Percentiles rank a stretch among this genome's conserved stretches.
Evolutionary conservation across 2,113 vertebrate genomes (phyloP).

Genomic region (Dissostichus mawsoni): DNA sequence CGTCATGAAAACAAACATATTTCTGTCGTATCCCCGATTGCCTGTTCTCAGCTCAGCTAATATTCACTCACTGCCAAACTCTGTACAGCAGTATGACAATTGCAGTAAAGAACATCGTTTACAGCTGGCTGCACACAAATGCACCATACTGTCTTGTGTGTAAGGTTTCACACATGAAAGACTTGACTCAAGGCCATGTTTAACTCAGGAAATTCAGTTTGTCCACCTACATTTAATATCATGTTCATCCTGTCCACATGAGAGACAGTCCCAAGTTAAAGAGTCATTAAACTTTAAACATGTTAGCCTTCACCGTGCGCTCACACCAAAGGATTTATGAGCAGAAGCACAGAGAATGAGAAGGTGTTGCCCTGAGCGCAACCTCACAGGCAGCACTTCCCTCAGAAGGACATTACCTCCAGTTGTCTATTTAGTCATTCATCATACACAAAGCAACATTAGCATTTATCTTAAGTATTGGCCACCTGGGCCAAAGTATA

Average conservation of each 20-base stretch:
- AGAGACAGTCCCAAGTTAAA: background rate
- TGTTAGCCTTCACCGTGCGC: background rate
- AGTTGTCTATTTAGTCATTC: background rate
- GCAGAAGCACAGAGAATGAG: background rate
- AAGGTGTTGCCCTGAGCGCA: background rate
- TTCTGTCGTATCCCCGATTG: slow-evolving; percentile 7
- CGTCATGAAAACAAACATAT: slow-evolving; percentile 29
- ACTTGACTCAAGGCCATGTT: slow-evolving; percentile 6
- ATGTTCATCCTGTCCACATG: background rate
- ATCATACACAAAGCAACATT: background rate
- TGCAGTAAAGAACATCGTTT: slow-evolving; percentile 1
- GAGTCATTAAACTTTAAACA: background rate
- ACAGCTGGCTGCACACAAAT: slow-evolving; percentile 16
- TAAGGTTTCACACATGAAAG: slow-evolving; percentile 19
- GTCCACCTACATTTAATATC: background rate
- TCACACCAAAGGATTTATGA: background rate
- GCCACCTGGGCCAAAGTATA: background rate
- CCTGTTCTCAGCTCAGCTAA: slow-evolving; percentile 11
- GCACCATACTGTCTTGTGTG: background rate
- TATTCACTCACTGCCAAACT: slow-evolving; percentile 6
- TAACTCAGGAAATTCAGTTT: slow-evolving; percentile 1
- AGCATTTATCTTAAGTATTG: background rate
- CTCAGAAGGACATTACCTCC: background rate
- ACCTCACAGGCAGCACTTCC: background rate
- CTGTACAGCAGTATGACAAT: background rate